phyloP scores from a whole-genome alignment of 1,140 invertebrate species.

The Drosophila equinoxialis region DNA sequence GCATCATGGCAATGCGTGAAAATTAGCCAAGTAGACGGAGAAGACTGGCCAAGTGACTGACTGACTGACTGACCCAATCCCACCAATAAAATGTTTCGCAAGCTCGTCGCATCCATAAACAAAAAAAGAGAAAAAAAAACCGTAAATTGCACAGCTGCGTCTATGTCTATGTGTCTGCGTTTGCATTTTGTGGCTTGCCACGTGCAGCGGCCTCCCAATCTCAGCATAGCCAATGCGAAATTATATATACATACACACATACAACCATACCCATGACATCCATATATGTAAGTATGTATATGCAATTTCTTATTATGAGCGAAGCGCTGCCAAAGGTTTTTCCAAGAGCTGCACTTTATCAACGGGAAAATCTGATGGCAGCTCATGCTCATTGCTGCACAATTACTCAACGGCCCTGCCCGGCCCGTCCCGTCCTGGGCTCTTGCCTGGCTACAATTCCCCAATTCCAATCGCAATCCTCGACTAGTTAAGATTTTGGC shows the following conservation, averaged over 20 bases:
- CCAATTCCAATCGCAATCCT: constrained; percentile 47
- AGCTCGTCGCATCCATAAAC: constrained; percentile 68
- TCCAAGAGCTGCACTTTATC: constrained; percentile 69
- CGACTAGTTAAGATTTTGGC: constrained; percentile 69
- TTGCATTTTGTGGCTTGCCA: constrained; percentile 53
- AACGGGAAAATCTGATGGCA: constrained; percentile 72
- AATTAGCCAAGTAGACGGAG: constrained; percentile 44
- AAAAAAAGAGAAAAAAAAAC: constrained; percentile 21
- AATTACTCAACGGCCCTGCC: constrained; percentile 74
- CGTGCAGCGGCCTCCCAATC: constrained; percentile 62
- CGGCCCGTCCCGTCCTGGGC: constrained; percentile 26
- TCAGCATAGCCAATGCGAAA: constrained; percentile 50
- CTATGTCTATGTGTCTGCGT: constrained; percentile 33
- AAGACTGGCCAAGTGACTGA: constrained; percentile 20
- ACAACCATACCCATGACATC: constrained; percentile 9
- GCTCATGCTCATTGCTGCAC: constrained; percentile 73
- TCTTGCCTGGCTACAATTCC: constrained; percentile 47
- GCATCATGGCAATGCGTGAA: constrained; percentile 56
- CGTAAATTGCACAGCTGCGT: constrained; percentile 76
- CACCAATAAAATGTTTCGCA: constrained; percentile 60
- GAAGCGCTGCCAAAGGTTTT: constrained; percentile 54
- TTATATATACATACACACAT: constrained; percentile 33
- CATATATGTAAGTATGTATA: constrained; percentile 35
- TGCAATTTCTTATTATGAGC: constrained; percentile 78
- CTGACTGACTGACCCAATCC: constrained; percentile 48